A percentile compares a stretch with the other conserved stretches of the same genome.
These are phyloP conservation scores for Sitta europaea DNA, from an alignment of 2,113 vertebrate genomes.

Conservation along the genomic window DNA sequence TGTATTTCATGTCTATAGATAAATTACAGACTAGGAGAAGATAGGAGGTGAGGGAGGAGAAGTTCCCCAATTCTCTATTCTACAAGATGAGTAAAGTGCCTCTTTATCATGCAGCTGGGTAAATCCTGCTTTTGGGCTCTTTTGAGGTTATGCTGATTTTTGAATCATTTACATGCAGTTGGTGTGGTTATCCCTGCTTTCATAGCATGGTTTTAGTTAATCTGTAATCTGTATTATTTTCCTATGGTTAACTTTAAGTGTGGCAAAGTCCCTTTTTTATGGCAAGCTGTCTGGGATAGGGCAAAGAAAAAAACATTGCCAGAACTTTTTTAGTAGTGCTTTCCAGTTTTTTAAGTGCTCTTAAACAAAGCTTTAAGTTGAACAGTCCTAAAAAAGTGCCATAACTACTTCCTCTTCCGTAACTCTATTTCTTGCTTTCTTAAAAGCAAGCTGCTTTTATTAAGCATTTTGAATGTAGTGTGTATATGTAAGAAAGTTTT, in stretches of 20 bases:
- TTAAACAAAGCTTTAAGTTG: not conserved
- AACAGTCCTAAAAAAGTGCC: accelerated
- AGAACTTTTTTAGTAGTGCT: not conserved
- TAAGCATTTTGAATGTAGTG: not conserved
- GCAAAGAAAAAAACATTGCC: not conserved
- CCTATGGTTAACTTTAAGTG: not conserved
- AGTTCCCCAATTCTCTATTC: not conserved
- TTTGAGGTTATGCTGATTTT: not conserved
- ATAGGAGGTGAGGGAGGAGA: not conserved
- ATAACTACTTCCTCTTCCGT: not conserved
- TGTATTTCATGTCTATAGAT: not conserved
- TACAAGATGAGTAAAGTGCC: not conserved
- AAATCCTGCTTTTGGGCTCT: not conserved
- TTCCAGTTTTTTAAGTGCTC: not conserved
- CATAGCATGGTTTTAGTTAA: not conserved
- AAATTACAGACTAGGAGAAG: not conserved
- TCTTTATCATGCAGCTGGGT: not conserved
- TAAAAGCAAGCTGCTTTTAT: not conserved
- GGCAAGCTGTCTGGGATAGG: not conserved
- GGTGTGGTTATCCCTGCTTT: not conserved
- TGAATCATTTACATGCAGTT: not conserved
- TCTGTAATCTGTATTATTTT: not conserved
- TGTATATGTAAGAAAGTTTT: not conserved
- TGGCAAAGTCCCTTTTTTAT: not conserved
- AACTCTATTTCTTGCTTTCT: no score